Base-by-base conservation (phyloP, 2,888 invertebrate genomes). In the Spilosoma lubricipeda region DNA sequence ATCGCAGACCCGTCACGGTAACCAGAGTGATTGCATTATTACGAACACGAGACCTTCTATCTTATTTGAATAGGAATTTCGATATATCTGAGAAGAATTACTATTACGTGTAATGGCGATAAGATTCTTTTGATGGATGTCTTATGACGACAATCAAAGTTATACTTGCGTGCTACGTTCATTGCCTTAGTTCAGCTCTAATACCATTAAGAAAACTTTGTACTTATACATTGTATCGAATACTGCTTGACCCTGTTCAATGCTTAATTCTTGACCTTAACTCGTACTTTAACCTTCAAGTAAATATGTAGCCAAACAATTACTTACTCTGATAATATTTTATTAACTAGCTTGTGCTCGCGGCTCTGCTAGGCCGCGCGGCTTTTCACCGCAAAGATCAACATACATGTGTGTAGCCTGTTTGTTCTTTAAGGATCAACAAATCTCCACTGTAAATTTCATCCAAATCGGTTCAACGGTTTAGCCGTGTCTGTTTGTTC, bases 191-290 rank as follows among this genome's bases (percentile, higher is more conserved):
- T 67, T 66, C 23, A 36, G 36, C 52, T 68, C 63, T 75, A 59
- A 59, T 15, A 30, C 11, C 27, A 59, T 59, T 59, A 59, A 27
- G 27, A 15, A 30, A 59, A 59, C 27, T 27, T 56, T 13, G 27
- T 30, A 27, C 13, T 30, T 15, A 59, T 27, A 59, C 15, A 27
- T 27, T 68, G 77, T 75, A 75, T 76, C 68, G 65, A 42, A 76
- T 79, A 77, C 74, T 64, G 70, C 48, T 45, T 79, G 78, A 72
- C 83, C 75, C 63, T 82, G 83, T 67, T 72, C 67, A 70, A 70
- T 70, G 70, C 75, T 76, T 77, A 76, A 70, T 73, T 75, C 83
- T 82, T 82, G 77, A 83, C 83, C 83, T 84, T 80, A 76, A 71
- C 48, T 73, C n/a, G 23, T 67, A 70, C 52, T 68, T 73, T 81